phyloP scores from a whole-genome alignment of 1,140 invertebrate genomes.

The Scaptomyza montana region DNA sequence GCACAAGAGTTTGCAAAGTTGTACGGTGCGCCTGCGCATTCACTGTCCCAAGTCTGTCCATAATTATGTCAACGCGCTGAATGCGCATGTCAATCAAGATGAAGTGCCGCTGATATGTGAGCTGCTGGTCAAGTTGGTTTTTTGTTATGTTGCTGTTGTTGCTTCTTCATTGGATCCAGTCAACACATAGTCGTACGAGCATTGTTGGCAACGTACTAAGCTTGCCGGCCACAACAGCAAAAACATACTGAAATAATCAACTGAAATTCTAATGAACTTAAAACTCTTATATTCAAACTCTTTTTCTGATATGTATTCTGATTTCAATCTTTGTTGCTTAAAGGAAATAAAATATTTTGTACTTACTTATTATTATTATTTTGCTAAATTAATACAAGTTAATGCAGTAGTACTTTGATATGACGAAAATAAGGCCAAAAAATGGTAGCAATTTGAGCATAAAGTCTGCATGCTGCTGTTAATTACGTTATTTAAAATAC shows the following conservation, averaged over 20 bases:
- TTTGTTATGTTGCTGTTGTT: slow-evolving; percentile 5
- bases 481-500: neutral
- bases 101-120: slow-evolving; percentile 77
- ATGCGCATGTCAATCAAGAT: slow-evolving; percentile 84
- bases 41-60: slow-evolving; percentile 71
- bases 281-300: too few relatives aligned
- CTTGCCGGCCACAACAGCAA: neutral
- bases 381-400: neutral
- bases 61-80: slow-evolving; percentile 83
- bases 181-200: neutral
- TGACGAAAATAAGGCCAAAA: neutral
- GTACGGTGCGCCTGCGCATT: slow-evolving; percentile 42
- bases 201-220: too few relatives aligned
- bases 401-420: neutral
- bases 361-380: too few relatives aligned
- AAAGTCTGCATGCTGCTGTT: neutral
- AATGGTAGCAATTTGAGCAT: neutral
- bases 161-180: neutral
- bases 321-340: too few relatives aligned
- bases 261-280: neutral
- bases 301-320: too few relatives aligned
- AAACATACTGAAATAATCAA: neutral
- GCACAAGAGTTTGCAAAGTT: slow-evolving; percentile 15
- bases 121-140: slow-evolving; percentile 15
- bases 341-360: too few relatives aligned